Base-by-base conservation (phyloP, 2,888 invertebrate genomes). In the Brachypterus glaber region DNA sequence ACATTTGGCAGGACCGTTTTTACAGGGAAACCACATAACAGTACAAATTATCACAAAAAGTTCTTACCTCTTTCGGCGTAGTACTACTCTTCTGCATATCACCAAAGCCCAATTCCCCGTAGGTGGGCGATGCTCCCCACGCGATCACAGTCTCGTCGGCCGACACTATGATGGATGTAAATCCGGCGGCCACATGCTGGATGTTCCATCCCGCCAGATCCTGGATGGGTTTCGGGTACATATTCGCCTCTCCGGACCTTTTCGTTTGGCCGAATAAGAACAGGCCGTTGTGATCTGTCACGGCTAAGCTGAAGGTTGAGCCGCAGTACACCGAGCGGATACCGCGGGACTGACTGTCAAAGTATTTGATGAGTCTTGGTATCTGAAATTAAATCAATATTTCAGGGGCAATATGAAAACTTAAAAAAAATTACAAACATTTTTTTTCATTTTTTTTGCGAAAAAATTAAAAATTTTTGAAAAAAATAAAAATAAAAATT, bases 151-250 rank as follows among this genome's bases (percentile, higher is more conserved):
- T 82, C 33, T 92, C 88, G 60, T 95, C 95, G 0, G 93, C 93
- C 1, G 87, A 82, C 21, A 92, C 77, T 34, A 93, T 76, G 39
- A 86, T 77, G 17, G 88, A 89, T 1, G 88, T 89, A 58, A 82
- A 78, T 40, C 84, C 82, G 36, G 87, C 83, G 2, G 82, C 91
- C 26, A 93, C 75, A 49, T 82, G 77, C 40, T 86, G 78, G 15
- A 95, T 82, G 52, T 84, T 82, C 93, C 93, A 95, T 1, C 93
- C 92, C 43, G 83, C 79, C n/a, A 95, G 71, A 65, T 95, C 93
- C 52, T 89, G 90, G 2, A 93, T 83, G 0, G 90, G 89, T 59
- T 93, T 93, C 0, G 93, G 93, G 60, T 93, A 93, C 93, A 93
- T 93, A 53, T 90, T 90, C 2, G 93, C 93, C 62, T 95, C 95